Evolutionary conservation across 2,113 vertebrate genomes (phyloP), one percentile per base, ranked within the genome.

Genomic region (Prolemur simus): DNA sequence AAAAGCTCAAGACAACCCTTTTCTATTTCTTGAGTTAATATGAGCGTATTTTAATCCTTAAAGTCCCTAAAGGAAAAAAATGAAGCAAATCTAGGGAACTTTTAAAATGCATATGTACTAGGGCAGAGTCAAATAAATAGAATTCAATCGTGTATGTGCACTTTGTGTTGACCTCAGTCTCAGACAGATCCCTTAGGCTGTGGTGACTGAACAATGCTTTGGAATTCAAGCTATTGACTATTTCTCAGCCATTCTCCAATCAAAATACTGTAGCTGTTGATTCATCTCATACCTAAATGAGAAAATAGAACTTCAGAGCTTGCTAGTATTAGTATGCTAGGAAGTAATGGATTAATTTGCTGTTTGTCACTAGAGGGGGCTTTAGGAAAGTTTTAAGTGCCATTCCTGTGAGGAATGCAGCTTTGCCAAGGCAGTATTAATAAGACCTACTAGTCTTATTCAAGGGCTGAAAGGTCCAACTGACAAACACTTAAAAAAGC

Each of bases 281-380:
- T 82, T 89, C 27, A 37, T 68, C 42, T 94, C 64, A 85, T 83
- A 92, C 47, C n/a, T 42, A 37, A 69, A 52, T n/a, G 39, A 85
- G 66, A 87, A 88, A 54, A 29, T 37, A 37, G 66, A 78, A 76
- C 12, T 64, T 76, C 20, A 49, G 45, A 89, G 54, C 45, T 93
- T 82, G 14, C 9, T 17, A 12, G 9, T 81, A 11, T 93, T 71
- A 52, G 34, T 63, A 20, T 81, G 34, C 84, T 81, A 84, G 11
- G 8, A 39, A 92, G 18, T 63, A 88, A 76, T 64, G 77, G 20
- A 47, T 80, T 42, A 25, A 95, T 92, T 95, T 95, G 47, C 42
- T 68, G 3, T 71, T 97, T 93, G 95, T 97, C 92, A 95, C 90
- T 97, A 96, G 92, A 82, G 85, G 94, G 92, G 92, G 90, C 83